Evolutionary conservation across 2,888 invertebrate species (phyloP).

Genomic region (Carterocephalus palaemon): DNA sequence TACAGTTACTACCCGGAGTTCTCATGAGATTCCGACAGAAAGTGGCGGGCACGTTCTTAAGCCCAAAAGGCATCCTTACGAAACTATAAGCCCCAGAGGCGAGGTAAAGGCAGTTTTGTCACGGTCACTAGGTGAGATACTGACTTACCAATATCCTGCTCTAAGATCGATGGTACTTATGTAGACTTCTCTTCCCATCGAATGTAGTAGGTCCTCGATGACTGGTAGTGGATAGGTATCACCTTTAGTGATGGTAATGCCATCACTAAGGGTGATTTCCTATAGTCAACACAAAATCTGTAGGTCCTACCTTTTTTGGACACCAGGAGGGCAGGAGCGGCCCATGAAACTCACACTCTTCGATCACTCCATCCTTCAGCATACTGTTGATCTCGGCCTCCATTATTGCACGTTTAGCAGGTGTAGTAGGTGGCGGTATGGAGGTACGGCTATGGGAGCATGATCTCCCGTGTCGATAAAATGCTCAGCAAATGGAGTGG

Average conservation of each 20-base stretch:
- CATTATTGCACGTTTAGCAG: too few species aligned
- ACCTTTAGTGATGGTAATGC: too few species aligned
- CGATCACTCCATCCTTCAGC: too few species aligned
- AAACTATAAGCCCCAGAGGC: constrained; percentile 39
- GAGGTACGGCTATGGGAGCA: too few species aligned
- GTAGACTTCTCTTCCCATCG: constrained; percentile 33
- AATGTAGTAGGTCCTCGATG: constrained; percentile 49
- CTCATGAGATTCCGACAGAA: too few species aligned
- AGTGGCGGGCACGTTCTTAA: too few species aligned
- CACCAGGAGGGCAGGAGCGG: constrained; percentile 43
- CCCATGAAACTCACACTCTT: constrained; percentile 49
- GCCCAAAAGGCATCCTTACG: too few species aligned
- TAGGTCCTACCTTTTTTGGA: constrained; percentile 40
- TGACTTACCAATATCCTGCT: constrained; percentile 45
- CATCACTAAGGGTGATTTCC: too few species aligned
- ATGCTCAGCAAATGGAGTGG: too few species aligned
- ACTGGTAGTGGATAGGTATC: constrained; percentile 45
- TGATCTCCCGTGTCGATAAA: too few species aligned
- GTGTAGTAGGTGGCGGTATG: constrained; percentile 21
- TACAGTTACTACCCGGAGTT: too few species aligned
- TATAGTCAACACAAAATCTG: constrained; percentile 46
- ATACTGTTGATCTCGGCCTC: too few species aligned
- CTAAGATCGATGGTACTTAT: constrained; percentile 45
- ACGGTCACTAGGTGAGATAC: constrained; percentile 27
- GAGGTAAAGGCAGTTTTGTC: constrained; percentile 40